These are phyloP conservation scores for Gobius niger DNA, from an alignment of 2,113 vertebrate species.

Conservation along the genomic window DNA sequence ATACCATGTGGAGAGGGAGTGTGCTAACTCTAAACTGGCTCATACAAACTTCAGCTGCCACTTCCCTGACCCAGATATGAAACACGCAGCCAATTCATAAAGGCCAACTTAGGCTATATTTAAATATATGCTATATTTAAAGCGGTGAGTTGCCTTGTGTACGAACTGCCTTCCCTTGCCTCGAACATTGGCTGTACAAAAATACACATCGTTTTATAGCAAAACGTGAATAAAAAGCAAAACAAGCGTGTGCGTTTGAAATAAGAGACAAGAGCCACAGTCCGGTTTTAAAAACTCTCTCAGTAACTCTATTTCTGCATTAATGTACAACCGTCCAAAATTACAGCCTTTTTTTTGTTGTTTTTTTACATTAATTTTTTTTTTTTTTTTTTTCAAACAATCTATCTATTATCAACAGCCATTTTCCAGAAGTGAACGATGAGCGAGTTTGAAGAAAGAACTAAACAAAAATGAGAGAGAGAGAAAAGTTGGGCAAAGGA, in stretches of 20 bases:
- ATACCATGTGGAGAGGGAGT: background rate
- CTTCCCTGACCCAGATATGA: background rate
- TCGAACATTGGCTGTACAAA: background rate
- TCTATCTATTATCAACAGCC: conserved; percentile 80
- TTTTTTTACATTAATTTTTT: conserved; percentile 7
- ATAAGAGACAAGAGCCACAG: conserved; percentile 67
- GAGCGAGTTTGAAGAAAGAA: conserved; percentile 36
- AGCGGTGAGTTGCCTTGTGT: too few species aligned
- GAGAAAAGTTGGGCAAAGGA: background rate
- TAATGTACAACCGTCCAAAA: conserved; percentile 86
- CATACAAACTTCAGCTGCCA: conserved; percentile 1
- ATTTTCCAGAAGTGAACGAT: conserved; percentile 67
- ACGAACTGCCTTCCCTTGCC: too few species aligned
- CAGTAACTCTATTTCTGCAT: conserved; percentile 84
- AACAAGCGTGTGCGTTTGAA: conserved; percentile 16
- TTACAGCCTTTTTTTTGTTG: conserved; percentile 76
- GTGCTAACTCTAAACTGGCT: background rate
- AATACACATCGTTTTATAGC: background rate
- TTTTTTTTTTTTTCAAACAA: conserved; percentile 63
- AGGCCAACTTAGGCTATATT: background rate
- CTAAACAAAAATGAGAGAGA: conserved; percentile 9
- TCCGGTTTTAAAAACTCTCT: conserved; percentile 81
- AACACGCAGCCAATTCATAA: background rate
- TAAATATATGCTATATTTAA: background rate
- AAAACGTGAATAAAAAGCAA: background rate